Evolutionary conservation across 2,888 invertebrate genomes (phyloP).

Genomic region (Cheilosia impressa): DNA sequence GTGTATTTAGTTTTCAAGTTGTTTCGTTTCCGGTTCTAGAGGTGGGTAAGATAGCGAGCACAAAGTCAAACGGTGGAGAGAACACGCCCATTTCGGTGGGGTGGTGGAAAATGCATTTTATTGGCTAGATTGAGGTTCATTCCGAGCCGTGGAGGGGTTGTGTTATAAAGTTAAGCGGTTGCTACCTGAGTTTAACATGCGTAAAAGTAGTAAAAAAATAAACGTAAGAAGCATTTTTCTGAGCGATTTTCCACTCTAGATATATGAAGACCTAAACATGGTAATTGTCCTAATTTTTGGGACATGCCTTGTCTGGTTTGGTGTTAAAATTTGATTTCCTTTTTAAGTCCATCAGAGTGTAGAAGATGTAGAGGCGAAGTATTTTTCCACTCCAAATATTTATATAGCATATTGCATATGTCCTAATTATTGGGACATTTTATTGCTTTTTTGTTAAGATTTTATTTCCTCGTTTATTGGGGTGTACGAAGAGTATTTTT

Average conservation of each 20-base stretch:
- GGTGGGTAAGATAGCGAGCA: slow-evolving; percentile 53
- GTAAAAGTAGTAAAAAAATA: not conserved
- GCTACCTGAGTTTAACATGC: slow-evolving; percentile 1
- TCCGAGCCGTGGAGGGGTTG: slow-evolving; percentile 10
- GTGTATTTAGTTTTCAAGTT: slow-evolving; percentile 66
- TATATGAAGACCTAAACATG: not conserved
- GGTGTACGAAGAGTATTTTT: not conserved
- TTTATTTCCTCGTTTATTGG: too few species aligned
- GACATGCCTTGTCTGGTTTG: not conserved
- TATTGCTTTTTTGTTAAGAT: not conserved
- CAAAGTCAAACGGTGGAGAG: slow-evolving; percentile 63
- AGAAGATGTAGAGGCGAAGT: not conserved
- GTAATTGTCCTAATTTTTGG: not conserved
- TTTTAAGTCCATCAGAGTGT: not conserved
- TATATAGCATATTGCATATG: not conserved
- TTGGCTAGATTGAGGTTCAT: slow-evolving; percentile 34
- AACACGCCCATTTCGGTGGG: slow-evolving; percentile 70
- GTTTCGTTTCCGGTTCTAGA: slow-evolving; percentile 73
- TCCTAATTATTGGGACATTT: not conserved
- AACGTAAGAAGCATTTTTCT: not conserved
- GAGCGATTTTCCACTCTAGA: not conserved
- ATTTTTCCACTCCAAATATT: not conserved
- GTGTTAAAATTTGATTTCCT: too few species aligned
- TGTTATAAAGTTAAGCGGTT: slow-evolving; percentile 17
- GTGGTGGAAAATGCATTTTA: slow-evolving; percentile 23